A percentile compares a stretch with the other conserved stretches of the same genome.
Evolutionary conservation across 2,113 vertebrate genomes (phyloP).

Genomic region (Myrmecophaga tridactyla): DNA sequence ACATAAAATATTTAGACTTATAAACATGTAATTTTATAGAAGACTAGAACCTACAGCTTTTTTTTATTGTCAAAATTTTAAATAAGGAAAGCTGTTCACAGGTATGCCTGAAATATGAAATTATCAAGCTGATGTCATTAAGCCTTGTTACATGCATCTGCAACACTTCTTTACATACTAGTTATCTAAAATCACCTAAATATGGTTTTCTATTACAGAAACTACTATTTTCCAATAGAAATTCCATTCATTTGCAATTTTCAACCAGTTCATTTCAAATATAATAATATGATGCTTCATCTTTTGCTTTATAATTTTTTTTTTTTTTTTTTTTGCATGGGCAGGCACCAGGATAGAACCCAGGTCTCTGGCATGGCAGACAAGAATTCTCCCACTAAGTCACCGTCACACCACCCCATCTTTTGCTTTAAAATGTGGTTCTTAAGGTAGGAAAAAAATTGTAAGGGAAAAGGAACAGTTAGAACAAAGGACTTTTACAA

Average conservation of each 20-base stretch:
- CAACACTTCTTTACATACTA: not conserved
- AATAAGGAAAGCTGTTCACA: not conserved
- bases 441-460: not conserved
- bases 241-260: not conserved
- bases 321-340: no score
- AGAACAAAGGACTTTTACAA: conserved; percentile 13
- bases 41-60: not conserved
- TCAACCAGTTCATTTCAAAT: not conserved
- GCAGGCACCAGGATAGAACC: no score
- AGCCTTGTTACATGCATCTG: not conserved
- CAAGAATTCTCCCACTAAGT: no score
- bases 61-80: not conserved
- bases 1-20: not conserved
- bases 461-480: not conserved
- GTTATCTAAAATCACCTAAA: not conserved
- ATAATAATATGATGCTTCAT: not conserved
- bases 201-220: not conserved
- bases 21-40: not conserved
- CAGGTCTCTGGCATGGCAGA: no score
- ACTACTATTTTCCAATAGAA: not conserved
- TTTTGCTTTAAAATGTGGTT: not conserved
- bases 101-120: not conserved
- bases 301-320: not conserved
- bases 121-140: not conserved
- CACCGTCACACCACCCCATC: no score